Conservation (phyloP, 2,113 vertebrate species). For the Ranitomeya variabilis region DNA sequence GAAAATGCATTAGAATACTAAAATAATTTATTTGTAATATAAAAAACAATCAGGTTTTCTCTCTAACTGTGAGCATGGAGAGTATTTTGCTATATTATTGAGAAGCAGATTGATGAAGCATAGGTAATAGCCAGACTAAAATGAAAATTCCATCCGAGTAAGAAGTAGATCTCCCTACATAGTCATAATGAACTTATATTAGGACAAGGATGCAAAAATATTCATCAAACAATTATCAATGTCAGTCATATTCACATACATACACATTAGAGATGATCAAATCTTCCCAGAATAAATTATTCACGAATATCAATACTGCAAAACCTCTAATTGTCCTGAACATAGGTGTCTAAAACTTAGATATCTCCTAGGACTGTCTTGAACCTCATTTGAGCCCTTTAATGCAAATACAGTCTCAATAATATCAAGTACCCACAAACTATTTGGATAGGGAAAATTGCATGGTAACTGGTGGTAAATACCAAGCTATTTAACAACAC, state of each 20-base stretch:
- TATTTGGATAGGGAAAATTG: too few species aligned
- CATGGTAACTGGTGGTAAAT: too few species aligned
- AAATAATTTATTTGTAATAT: conserved; percentile 8
- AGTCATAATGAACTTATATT: neutral
- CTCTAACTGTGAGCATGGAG: neutral
- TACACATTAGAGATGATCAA: too few species aligned
- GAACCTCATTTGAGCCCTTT: too few species aligned
- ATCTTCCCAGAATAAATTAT: too few species aligned
- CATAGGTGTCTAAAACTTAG: too few species aligned
- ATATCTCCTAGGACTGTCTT: too few species aligned
- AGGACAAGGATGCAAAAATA: neutral
- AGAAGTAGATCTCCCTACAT: neutral
- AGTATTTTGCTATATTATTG: neutral
- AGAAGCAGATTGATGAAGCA: neutral
- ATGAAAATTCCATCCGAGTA: neutral
- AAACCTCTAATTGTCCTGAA: too few species aligned
- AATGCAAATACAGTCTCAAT: too few species aligned
- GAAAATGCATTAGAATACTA: conserved; percentile 20
- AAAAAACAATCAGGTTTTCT: neutral
- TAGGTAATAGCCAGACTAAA: neutral
- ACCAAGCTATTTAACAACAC: too few species aligned
- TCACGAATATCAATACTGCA: too few species aligned
- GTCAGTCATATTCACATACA: neutral
- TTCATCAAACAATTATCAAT: neutral
- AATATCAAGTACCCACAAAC: too few species aligned